Percentiles rank a stretch among this genome's conserved stretches.
These are phyloP conservation scores for Drosophila leonis DNA, from an alignment of 2,888 invertebrate genomes.

Conservation along the genomic window DNA sequence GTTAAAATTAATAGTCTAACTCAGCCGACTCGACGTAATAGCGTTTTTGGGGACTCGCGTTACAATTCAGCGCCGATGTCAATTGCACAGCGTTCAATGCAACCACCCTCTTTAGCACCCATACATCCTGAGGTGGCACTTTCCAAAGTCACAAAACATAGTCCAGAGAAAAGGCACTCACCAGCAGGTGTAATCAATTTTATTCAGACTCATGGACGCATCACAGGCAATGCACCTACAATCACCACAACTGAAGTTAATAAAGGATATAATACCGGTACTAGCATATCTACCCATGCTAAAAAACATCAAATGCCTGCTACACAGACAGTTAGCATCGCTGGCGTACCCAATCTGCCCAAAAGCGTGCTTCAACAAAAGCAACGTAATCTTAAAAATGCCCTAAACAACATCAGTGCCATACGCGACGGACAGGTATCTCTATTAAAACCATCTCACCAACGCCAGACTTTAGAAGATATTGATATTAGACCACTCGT, in stretches of 20 bases:
- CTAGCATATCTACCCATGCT: slow-evolving; percentile 36
- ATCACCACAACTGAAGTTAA: slow-evolving; percentile 32
- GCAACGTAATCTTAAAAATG: slow-evolving; percentile 78
- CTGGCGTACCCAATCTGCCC: slow-evolving; percentile 51
- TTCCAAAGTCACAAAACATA: slow-evolving; percentile 32
- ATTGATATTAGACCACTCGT: slow-evolving; percentile 49
- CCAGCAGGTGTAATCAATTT: slow-evolving; percentile 77
- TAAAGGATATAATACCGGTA: slow-evolving; percentile 29
- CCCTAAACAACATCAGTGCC: slow-evolving; percentile 77
- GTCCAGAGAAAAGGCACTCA: slow-evolving; percentile 56
- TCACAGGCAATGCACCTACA: slow-evolving; percentile 62
- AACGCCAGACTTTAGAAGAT: slow-evolving; percentile 29
- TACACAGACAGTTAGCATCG: slow-evolving; percentile 16
- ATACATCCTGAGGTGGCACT: slow-evolving; percentile 38
- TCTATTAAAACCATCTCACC: slow-evolving; percentile 72
- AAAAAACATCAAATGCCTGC: slow-evolving; percentile 3
- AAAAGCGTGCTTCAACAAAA: slow-evolving; percentile 78
- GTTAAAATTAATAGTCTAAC: slow-evolving; percentile 25
- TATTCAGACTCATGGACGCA: slow-evolving; percentile 73
- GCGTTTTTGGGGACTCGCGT: slow-evolving; percentile 63
- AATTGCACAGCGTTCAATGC: slow-evolving; percentile 64
- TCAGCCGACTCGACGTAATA: slow-evolving; percentile 55
- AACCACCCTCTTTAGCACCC: slow-evolving; percentile 50
- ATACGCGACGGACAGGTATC: slow-evolving; percentile 79
- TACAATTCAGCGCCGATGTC: slow-evolving; percentile 70